Evolutionary conservation across 2,888 invertebrate species (phyloP), one percentile per base, ranked within the genome.

Genomic region (Sinopyrophorus schimmeli): DNA sequence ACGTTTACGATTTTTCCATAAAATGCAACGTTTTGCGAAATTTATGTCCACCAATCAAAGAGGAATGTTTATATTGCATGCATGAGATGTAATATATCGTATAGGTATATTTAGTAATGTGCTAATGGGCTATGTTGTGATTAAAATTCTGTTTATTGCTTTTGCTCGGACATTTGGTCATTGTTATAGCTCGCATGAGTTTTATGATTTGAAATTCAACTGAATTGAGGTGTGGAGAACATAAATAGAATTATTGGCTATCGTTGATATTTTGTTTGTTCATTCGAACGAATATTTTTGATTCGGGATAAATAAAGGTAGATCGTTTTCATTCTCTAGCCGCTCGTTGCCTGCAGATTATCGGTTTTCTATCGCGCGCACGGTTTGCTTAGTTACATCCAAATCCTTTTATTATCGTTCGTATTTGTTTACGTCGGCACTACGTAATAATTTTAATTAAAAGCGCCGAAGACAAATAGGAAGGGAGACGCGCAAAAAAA

Each of bases 61-160:
- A 68, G 70, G 69, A 69, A 69, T 71, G 70, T 70, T 70, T 69
- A 70, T 69, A 68, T 69, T 64, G 66, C 67, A 43, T 61, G 63
- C 64, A 62, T 62, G 57, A 60, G 69, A 68, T 67, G 70, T 70
- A 69, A 68, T 67, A 68, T 55, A 57, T 69, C 62, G 58, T 62
- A 69, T 69, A 69, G 59, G 57, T 59, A 61, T 69, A 72, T 73
- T 73, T 72, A 71, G 71, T 72, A 70, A 70, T 67, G 71, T 66
- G 70, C 68, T 72, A 74, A 72, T 73, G 71, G 72, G 66, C 65
- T 71, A 69, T 71, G 68, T 69, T 67, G 72, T 70, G 72, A 73
- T 73, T 73, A 72, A 73, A 74, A 71, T 69, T 69, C 68, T 66
- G 69, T 71, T 73, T 74, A 72, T 73, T 70, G 71, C 72, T 67